A percentile compares a stretch with the other conserved stretches of the same genome.
phyloP scores from a whole-genome alignment of 2,113 vertebrate species.

The Sphaerodactylus townsendi region DNA sequence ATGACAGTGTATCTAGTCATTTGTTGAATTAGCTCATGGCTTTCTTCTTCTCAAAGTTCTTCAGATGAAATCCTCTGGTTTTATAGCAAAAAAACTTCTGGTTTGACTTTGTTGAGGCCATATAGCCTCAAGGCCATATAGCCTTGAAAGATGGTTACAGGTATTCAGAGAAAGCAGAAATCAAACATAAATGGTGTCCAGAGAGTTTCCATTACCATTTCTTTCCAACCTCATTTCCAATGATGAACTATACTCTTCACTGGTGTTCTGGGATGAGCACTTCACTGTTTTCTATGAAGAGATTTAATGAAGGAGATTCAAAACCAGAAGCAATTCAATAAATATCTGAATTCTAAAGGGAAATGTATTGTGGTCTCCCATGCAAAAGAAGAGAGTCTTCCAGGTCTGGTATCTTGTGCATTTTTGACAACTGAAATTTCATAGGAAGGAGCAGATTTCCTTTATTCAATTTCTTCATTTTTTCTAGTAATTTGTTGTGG shows the following conservation, averaged over 20 bases:
- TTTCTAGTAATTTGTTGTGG: no score
- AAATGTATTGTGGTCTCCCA: not conserved
- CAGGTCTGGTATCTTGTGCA: not conserved
- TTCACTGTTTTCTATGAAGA: no score
- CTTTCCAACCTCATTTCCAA: no score
- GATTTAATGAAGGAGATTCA: no score
- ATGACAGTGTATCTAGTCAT: not conserved
- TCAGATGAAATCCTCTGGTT: not conserved
- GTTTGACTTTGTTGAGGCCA: not conserved
- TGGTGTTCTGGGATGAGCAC: no score
- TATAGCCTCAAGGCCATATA: no score
- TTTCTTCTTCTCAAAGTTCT: no score
- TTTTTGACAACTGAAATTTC: not conserved
- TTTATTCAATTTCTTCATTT: no score
- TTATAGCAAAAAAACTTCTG: not conserved
- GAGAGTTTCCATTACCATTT: no score
- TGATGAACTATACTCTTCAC: no score
- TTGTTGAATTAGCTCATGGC: not conserved
- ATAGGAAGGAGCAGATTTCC: conserved; percentile 29
- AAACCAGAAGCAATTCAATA: not conserved
- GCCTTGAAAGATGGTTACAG: not conserved
- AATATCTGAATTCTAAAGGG: not conserved
- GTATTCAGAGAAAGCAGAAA: not conserved
- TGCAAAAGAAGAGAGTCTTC: no score
- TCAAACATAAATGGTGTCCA: no score